A percentile compares a stretch with the other conserved stretches of the same genome.
Conservation (phyloP, 1,140 invertebrate species). For the Potamilus streckersoni region DNA sequence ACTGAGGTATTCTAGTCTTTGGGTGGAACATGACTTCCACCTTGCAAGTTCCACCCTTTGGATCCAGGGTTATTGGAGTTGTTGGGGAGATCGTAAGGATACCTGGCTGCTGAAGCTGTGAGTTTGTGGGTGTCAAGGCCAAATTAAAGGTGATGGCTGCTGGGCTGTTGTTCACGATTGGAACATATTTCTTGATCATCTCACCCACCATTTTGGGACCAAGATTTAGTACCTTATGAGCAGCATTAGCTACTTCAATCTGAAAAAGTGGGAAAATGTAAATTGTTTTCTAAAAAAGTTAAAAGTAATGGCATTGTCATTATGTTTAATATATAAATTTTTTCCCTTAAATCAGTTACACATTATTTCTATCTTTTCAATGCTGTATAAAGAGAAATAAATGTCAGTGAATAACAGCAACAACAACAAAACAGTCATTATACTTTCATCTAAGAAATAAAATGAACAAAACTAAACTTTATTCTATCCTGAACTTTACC, state of each 20-base stretch:
- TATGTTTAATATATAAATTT: no score
- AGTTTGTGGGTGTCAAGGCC: slow-evolving; percentile 53
- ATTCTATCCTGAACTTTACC: no score
- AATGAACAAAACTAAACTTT: no score
- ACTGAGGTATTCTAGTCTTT: slow-evolving; percentile 62
- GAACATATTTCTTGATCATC: slow-evolving; percentile 58
- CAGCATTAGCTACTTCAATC: slow-evolving; percentile 64
- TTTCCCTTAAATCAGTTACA: no score
- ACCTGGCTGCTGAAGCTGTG: slow-evolving; percentile 48
- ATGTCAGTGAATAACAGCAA: no score
- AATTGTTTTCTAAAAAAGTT: background rate
- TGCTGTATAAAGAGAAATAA: no score
- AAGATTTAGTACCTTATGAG: slow-evolving; percentile 62
- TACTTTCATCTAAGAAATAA: no score
- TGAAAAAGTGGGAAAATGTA: slow-evolving; percentile 28
- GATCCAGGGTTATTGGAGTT: slow-evolving; percentile 54
- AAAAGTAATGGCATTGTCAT: no score
- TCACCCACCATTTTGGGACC: slow-evolving; percentile 61
- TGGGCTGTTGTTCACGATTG: slow-evolving; percentile 65
- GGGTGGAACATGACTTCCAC: slow-evolving; percentile 59
- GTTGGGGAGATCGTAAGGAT: slow-evolving; percentile 52
- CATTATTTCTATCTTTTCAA: no score
- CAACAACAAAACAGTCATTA: no score
- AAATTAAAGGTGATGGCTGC: slow-evolving; percentile 64
- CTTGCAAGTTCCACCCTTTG: slow-evolving; percentile 57